Percentiles rank a stretch among this genome's conserved stretches.
Conservation (phyloP, 2,797 vertebrate species). For the Diplodus sargus region DNA sequence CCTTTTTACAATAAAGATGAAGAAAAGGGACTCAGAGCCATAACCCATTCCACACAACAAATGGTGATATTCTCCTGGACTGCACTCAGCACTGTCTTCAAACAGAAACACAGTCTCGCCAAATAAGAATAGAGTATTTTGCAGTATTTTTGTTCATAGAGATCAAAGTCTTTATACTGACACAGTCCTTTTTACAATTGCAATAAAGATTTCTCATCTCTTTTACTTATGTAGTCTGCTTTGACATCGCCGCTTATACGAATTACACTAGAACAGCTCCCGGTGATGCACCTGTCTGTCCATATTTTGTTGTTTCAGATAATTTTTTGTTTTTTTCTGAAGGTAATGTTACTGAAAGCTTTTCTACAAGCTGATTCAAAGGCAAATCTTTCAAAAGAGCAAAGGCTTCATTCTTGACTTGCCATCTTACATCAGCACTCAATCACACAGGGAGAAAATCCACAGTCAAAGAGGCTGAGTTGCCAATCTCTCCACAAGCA, state of each 20-base stretch:
- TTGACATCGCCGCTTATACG: background rate
- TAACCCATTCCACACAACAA: background rate
- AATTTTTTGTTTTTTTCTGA: conserved; percentile 11
- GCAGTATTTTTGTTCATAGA: background rate
- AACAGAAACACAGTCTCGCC: background rate
- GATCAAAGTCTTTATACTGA: background rate
- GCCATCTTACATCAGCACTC: conserved; percentile 48
- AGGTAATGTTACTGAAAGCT: conserved; percentile 51
- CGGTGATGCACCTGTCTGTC: conserved; percentile 18
- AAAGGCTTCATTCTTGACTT: conserved; percentile 48
- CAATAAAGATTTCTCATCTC: background rate
- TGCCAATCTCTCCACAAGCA: conserved; percentile 45
- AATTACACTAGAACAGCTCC: background rate
- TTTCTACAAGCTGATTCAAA: conserved; percentile 34
- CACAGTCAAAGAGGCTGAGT: conserved; percentile 50
- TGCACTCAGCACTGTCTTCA: background rate
- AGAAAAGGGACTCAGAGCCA: conserved; percentile 4
- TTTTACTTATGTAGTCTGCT: background rate
- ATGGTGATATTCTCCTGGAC: conserved; percentile 1
- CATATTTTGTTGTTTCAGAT: background rate
- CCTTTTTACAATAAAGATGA: conserved; percentile 16
- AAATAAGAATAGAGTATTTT: background rate
- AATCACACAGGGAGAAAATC: conserved; percentile 46
- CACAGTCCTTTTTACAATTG: background rate
- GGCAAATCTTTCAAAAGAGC: conserved; percentile 53